phyloP scores from a whole-genome alignment of 2,888 invertebrate species.

The Microchrysa polita region DNA sequence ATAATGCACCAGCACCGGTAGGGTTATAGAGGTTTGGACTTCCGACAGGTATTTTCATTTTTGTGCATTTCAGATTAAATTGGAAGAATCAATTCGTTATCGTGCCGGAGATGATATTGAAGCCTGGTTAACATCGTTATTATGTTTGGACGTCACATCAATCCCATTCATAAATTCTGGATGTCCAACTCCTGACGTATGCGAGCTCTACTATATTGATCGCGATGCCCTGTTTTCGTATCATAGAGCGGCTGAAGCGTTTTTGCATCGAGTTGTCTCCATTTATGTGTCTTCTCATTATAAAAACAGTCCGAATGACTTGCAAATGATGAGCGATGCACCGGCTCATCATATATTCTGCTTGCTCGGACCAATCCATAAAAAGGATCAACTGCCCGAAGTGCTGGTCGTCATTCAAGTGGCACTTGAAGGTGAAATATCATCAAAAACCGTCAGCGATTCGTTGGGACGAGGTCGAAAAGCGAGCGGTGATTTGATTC shows the following conservation, averaged over 20 bases:
- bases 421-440: conserved; percentile 80
- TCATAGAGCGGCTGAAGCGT: conserved; percentile 91
- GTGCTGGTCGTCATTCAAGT: conserved; percentile 92
- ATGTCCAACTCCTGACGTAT: conserved; percentile 88
- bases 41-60: background rate
- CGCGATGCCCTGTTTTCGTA: conserved; percentile 96
- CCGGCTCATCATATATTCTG: conserved; percentile 98
- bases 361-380: conserved; percentile 85
- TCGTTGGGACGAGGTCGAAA: conserved; percentile 86
- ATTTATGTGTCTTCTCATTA: conserved; percentile 98
- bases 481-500: conserved; percentile 96
- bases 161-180: conserved; percentile 74
- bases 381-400: conserved; percentile 83
- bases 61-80: conserved; percentile 69
- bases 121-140: conserved; percentile 86
- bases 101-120: conserved; percentile 87
- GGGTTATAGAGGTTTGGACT: background rate
- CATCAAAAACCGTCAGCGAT: conserved; percentile 73
- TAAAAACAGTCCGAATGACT: conserved; percentile 98
- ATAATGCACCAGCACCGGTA: conserved; percentile 71
- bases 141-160: conserved; percentile 88
- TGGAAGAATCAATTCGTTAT: conserved; percentile 96
- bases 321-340: conserved; percentile 98
- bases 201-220: conserved; percentile 88
- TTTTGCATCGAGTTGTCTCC: conserved; percentile 90